A percentile compares a stretch with the other conserved stretches of the same genome.
phyloP scores from a whole-genome alignment of 2,888 invertebrate genomes.

The Dione vanillae region DNA sequence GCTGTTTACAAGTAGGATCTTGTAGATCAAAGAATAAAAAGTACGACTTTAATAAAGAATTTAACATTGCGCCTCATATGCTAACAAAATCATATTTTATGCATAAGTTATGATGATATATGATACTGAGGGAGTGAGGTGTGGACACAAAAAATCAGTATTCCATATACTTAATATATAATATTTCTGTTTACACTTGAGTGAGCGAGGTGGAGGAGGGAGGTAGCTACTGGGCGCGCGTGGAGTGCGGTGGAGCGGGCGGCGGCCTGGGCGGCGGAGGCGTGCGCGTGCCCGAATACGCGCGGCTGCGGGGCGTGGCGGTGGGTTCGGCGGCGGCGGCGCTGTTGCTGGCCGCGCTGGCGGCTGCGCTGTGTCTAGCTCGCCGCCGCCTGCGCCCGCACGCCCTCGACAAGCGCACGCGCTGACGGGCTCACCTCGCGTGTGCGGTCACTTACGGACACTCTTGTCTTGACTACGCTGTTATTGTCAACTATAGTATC shows the following conservation, averaged over 20 bases:
- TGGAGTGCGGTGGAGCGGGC: conserved; percentile 87
- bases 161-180: too few species aligned
- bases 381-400: conserved; percentile 60
- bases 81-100: too few species aligned
- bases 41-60: too few species aligned
- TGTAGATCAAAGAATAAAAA: too few species aligned
- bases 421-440: too few species aligned
- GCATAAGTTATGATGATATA: too few species aligned
- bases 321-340: conserved; percentile 89
- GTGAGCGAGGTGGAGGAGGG: conserved; percentile 90
- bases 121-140: too few species aligned
- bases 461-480: not conserved
- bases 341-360: conserved; percentile 86
- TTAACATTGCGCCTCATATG: too few species aligned
- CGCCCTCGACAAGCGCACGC: conserved; percentile 52
- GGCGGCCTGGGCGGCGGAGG: conserved; percentile 86
- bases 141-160: too few species aligned
- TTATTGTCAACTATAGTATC: not conserved
- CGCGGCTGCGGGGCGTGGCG: conserved; percentile 88
- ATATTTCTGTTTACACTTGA: conserved; percentile 48
- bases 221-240: conserved; percentile 89
- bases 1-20: too few species aligned
- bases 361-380: conserved; percentile 82
- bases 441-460: not conserved
- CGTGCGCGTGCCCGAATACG: conserved; percentile 88